These are phyloP conservation scores for Notarius quadriscutis DNA, from an alignment of 2,113 vertebrate genomes.

Conservation along the genomic window DNA sequence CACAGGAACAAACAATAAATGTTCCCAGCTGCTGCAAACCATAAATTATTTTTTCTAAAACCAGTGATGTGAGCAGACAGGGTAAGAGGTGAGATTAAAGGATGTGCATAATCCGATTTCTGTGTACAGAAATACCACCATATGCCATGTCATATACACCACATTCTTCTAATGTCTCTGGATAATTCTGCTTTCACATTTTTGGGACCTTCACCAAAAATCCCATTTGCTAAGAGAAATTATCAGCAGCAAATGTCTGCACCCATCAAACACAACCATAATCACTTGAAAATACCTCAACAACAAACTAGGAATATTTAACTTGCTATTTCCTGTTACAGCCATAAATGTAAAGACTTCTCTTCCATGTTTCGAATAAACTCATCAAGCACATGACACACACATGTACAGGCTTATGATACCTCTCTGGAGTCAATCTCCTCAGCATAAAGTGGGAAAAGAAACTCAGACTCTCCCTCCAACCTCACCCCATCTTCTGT, in stretches of 20 bases:
- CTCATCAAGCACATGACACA: not conserved
- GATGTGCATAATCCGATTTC: constrained; percentile 7
- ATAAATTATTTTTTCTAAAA: constrained; percentile 61
- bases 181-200: not conserved
- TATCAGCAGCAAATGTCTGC: not conserved
- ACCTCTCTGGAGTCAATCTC: constrained; percentile 95
- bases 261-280: not conserved
- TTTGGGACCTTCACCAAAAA: not conserved
- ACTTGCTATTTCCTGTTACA: not conserved
- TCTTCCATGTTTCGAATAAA: not conserved
- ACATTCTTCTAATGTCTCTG: not conserved
- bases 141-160: not conserved
- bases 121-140: not conserved
- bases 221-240: not conserved
- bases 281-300: constrained; percentile 12
- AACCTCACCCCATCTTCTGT: constrained; percentile 84
- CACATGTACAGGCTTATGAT: constrained; percentile 51
- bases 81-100: constrained; percentile 11
- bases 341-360: not conserved
- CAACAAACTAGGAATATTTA: constrained; percentile 33
- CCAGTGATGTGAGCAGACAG: constrained; percentile 48
- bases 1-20: constrained; percentile 65
- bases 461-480: constrained; percentile 95
- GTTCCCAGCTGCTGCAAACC: constrained; percentile 70
- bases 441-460: constrained; percentile 89